Evolutionary conservation across 1,140 invertebrate species (phyloP), one percentile per base, ranked within the genome.

Genomic region (Orussus abietinus): DNA sequence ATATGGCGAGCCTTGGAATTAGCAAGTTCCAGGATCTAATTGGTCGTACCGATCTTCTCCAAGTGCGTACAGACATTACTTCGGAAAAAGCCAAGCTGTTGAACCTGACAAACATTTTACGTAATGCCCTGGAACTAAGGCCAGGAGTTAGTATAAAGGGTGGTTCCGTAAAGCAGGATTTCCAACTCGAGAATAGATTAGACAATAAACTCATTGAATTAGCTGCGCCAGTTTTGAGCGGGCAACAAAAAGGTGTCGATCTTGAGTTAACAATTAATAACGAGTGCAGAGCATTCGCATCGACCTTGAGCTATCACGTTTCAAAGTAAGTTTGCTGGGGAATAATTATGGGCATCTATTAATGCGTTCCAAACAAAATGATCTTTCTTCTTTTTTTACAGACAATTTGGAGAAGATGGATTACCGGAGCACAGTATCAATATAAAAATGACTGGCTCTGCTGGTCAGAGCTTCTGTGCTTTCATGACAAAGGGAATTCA

Each of bases 391-490:
- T 43, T 53, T 34, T 32, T 61, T 68, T 53, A 6, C 51, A 95
- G 90, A 66, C 90, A 89, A 78, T 90, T 84, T 66, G 85, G 89
- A 9, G 94, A 98, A 53, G 74, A 77, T 19, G 96, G 96, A 28
- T 73, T 99, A 14, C 90, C 93, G 5, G 80, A 85, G 1, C 82
- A 84, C 47, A 86, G 82, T 47, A 92, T 99, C 42, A 84, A 90
- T 50, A 89, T 99, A 25, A 81, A 80, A 33, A 70, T 98, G 20
- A 86, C 75, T 46, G 96, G 96, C 5, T 95, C 92, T n/a, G 96
- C 95, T 17, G 96, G 96, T 19, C 96, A 99, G 75, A 98, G 93
- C 64, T 98, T 99, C 75, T 94, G 96, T 70, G 95, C 96, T n/a
- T 99, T 99, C 75, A 72, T 99, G 45, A 84, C 88, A 0, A 87